A percentile compares a stretch with the other conserved stretches of the same genome.
phyloP scores from a whole-genome alignment of 2,113 vertebrate species.

The Colinus virginianus region DNA sequence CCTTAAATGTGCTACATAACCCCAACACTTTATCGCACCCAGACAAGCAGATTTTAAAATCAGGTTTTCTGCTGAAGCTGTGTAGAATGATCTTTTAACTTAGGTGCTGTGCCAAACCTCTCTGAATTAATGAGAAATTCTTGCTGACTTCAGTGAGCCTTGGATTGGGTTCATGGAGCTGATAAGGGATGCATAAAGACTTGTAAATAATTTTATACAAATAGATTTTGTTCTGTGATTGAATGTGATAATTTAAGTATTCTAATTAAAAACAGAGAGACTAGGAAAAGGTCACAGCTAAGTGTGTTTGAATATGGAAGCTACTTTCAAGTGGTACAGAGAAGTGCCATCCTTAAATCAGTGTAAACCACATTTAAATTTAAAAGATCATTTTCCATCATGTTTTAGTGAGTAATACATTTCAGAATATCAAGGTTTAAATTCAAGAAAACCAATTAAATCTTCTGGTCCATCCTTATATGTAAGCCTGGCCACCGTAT shows the following conservation, averaged over 20 bases:
- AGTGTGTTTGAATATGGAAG: slow-evolving; percentile 63
- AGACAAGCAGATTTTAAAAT: not conserved
- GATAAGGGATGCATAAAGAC: slow-evolving; percentile 41
- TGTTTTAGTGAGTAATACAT: not conserved
- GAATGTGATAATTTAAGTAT: slow-evolving; percentile 58
- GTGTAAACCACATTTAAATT: not conserved
- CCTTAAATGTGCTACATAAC: not conserved
- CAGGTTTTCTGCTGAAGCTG: slow-evolving; percentile 27
- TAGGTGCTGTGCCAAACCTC: slow-evolving; percentile 13
- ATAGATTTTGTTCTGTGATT: slow-evolving; percentile 70
- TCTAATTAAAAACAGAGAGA: slow-evolving; percentile 62
- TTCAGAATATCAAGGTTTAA: not conserved
- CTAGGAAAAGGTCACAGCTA: slow-evolving; percentile 64
- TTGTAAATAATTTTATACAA: slow-evolving; percentile 64
- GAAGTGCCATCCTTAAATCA: slow-evolving; percentile 11
- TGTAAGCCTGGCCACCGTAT: not conserved
- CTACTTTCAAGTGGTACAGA: slow-evolving; percentile 35
- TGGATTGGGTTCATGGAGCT: slow-evolving; percentile 3
- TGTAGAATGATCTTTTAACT: slow-evolving; percentile 3
- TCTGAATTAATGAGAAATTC: slow-evolving; percentile 39
- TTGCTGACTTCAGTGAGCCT: slow-evolving; percentile 29
- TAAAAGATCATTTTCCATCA: slow-evolving; percentile 3
- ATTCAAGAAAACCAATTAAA: not conserved
- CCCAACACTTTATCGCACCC: not conserved
- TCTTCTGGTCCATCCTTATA: not conserved